Base-by-base conservation (phyloP, 2,797 vertebrate species). In the Cottoperca gobio region DNA sequence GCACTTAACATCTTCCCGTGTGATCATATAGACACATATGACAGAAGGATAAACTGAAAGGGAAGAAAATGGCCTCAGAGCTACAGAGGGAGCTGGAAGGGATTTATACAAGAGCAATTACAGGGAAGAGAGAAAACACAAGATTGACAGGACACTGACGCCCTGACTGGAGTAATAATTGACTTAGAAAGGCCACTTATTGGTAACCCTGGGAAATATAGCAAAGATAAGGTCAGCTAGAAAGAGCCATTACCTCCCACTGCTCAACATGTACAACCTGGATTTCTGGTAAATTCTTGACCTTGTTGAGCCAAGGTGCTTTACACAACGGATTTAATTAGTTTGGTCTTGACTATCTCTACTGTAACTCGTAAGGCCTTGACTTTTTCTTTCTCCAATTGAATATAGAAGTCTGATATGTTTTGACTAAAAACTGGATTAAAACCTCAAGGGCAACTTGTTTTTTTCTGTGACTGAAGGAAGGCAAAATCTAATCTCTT, bases 121-220 rank as follows among this genome's bases (percentile, higher is more conserved):
- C 37, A 67, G 76, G 37, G 58, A 59, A 39, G 70, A 66, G 48
- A 68, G 76, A 81, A 66, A 45, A 42, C 26, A 21, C 12, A 58
- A 78, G 75, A 86, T 76, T 83, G 86, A 70, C 78, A 81, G 77
- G 48, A 49, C 24, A 8, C 62, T 46, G 69, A 40, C 0, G 11
- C 68, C 70, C 66, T 83, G 78, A 83, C 64, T 76, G 54, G 65
- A 70, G 74, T 75, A 65, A 76, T 84, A 84, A 81, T 81, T 82
- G 84, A 43, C 54, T 68, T 73, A 40, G 49, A 83, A 82, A 81
- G 49, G 53, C 63, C 70, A 71, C 54, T 80, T 78, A 72, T 46
- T 72, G 50, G 66, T 71, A 81, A 82, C 45, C 53, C 57, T 79
- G 75, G 64, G 72, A 60, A 77, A 72, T 55, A 69, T 12, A 55